These are phyloP conservation scores for Myotis myotis DNA, from an alignment of 2,797 vertebrate genomes.

Conservation along the genomic window DNA sequence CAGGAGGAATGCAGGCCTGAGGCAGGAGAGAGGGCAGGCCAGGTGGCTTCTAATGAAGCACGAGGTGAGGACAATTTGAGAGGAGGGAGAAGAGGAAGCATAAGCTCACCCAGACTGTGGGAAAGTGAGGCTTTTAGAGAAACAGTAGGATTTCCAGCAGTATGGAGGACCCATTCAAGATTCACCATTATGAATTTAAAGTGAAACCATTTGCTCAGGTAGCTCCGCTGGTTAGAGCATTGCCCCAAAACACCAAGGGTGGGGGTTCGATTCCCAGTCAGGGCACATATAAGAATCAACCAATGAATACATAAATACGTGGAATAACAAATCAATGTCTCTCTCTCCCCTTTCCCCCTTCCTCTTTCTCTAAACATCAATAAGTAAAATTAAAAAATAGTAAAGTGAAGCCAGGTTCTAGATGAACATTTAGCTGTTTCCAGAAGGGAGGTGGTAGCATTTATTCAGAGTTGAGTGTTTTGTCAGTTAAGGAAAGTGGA, in stretches of 20 bases:
- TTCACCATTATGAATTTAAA: neutral
- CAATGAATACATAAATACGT: neutral
- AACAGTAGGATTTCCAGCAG: neutral
- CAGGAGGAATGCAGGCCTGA: neutral
- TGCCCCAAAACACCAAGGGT: neutral
- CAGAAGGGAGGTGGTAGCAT: neutral
- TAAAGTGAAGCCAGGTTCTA: neutral
- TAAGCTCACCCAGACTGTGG: rapidly evolving
- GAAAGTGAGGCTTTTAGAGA: neutral
- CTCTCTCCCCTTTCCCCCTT: neutral
- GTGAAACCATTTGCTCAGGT: neutral
- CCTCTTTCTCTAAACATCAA: neutral
- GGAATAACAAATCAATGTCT: neutral
- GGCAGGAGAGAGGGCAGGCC: neutral
- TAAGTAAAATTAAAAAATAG: neutral
- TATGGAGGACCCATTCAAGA: neutral
- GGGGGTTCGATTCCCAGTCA: neutral
- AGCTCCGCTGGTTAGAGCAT: neutral
- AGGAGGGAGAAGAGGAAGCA: too few relatives aligned
- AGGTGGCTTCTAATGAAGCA: neutral
- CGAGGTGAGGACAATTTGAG: rapidly evolving
- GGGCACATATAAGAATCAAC: neutral
- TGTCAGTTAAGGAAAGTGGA: neutral
- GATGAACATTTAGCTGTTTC: neutral
- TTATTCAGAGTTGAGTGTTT: neutral